Base-by-base conservation (phyloP, 1,140 invertebrate genomes). In the Macrosteles quadrilineatus region DNA sequence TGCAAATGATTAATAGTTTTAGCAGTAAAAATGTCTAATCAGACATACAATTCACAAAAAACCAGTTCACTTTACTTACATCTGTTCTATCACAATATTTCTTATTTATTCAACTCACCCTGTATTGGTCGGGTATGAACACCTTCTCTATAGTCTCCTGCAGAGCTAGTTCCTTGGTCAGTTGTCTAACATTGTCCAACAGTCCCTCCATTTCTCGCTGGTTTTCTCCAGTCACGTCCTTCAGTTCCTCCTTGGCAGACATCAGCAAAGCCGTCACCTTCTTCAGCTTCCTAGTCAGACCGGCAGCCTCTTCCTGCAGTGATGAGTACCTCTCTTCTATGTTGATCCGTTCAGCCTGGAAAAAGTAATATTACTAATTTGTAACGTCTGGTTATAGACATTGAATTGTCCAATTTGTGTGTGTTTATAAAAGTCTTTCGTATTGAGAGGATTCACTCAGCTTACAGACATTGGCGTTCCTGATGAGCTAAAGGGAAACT, bases 191-290 rank as follows among this genome's bases (percentile, higher is more conserved):
- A 74, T 94, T 95, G 77, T 99, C 96, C 68, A 98, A 83, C 30
- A 99, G 86, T 21, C 93, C 94, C 81, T 98, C 97, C 89, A 97
- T 97, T 83, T 99, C 96, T 64, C 95, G 81, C 81, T 98, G 96
- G 78, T 98, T 95, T 78, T 99, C 98, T 73, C 94, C 88, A 77
- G 95, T 90, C 70, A 96, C 86, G 81, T 98, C 96, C 1, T 89
- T 89, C 25, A 97, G 81, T 78, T 98, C 95, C 0, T 90, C 91
- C 78, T 95, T 95, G 0, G 92, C 90, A 17, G 88, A 88, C 80
- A 93, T 88, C 32, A 95, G 81, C 79, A 94, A 87, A 45, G 88
- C 87, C 73, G 91, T 92, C 0, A 97, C 90, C 74, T 94, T 91
- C 77, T 95, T 95, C 25, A 99, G 84, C 80, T 98, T 98, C 75